Evolutionary conservation across 2,113 vertebrate species (phyloP).

Genomic region (Ptilorrhoa leucosticta): DNA sequence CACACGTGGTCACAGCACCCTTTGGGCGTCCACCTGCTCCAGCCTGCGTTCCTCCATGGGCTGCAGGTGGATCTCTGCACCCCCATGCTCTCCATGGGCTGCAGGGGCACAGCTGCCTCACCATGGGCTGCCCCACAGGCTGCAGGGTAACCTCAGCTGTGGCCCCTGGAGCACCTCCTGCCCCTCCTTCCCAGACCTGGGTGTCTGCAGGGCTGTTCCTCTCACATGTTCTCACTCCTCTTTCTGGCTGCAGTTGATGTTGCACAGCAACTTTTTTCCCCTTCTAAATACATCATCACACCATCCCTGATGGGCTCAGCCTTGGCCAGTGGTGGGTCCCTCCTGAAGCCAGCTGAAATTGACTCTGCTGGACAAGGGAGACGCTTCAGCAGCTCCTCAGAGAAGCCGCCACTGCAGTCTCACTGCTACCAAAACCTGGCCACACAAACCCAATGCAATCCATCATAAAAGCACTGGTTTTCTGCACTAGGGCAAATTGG

Average conservation of each 20-base stretch:
- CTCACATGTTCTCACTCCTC: neutral
- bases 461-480: neutral
- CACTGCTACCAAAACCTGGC: neutral
- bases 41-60: neutral
- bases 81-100: neutral
- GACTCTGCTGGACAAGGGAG: neutral
- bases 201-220: neutral
- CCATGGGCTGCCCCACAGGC: neutral
- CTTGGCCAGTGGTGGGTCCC: accelerated
- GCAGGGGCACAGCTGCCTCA: neutral
- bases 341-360: neutral
- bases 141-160: neutral
- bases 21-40: neutral
- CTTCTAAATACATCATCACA: neutral
- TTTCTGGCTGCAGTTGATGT: neutral
- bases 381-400: neutral
- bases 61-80: neutral
- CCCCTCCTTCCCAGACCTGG: neutral
- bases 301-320: too few relatives aligned
- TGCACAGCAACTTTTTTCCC: neutral
- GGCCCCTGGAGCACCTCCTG: neutral
- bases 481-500: neutral
- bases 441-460: neutral
- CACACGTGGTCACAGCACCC: neutral
- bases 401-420: neutral